These are phyloP conservation scores for Drosophila subsilvestris DNA, from an alignment of 2,888 invertebrate species.

Conservation along the genomic window DNA sequence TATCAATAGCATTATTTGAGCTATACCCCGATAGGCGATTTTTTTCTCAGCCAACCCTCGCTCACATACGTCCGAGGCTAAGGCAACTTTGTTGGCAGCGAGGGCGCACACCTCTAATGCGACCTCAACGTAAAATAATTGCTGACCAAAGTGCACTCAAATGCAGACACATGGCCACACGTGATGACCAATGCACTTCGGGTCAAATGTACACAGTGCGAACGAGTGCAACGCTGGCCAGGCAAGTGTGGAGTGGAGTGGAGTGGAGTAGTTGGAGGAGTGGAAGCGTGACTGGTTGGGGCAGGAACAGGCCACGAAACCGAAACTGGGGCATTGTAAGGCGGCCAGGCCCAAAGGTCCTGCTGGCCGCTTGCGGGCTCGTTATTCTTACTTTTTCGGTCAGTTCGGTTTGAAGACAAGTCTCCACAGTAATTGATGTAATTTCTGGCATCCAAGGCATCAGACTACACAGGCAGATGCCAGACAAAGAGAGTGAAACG, in stretches of 20 bases:
- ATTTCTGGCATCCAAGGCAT: slow-evolving; percentile 71
- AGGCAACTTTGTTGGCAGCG: slow-evolving; percentile 51
- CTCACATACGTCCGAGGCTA: slow-evolving; percentile 1
- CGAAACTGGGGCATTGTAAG: slow-evolving; percentile 54
- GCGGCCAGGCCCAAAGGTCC: slow-evolving; percentile 57
- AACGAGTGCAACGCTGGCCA: slow-evolving; percentile 29
- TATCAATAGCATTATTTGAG: too few species aligned
- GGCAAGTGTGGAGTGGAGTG: neutral
- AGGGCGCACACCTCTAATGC: slow-evolving; percentile 69
- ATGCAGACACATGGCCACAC: slow-evolving; percentile 79
- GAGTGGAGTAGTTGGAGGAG: neutral
- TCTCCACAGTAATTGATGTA: slow-evolving; percentile 73
- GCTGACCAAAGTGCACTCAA: slow-evolving; percentile 81
- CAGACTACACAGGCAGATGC: slow-evolving; percentile 56
- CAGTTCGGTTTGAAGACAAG: slow-evolving; percentile 70
- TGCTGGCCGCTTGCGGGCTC: slow-evolving; percentile 42
- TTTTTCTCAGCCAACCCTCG: slow-evolving; percentile 27
- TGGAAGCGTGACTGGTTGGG: slow-evolving; percentile 22
- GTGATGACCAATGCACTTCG: slow-evolving; percentile 79
- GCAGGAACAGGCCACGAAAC: slow-evolving; percentile 5
- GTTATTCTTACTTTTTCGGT: slow-evolving; percentile 78
- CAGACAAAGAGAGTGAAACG: neutral
- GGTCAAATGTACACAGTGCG: slow-evolving; percentile 66
- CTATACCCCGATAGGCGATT: neutral
- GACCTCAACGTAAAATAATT: slow-evolving; percentile 82